These are phyloP conservation scores for Zaprionus gabonicus DNA, from an alignment of 1,140 invertebrate genomes.

Conservation along the genomic window DNA sequence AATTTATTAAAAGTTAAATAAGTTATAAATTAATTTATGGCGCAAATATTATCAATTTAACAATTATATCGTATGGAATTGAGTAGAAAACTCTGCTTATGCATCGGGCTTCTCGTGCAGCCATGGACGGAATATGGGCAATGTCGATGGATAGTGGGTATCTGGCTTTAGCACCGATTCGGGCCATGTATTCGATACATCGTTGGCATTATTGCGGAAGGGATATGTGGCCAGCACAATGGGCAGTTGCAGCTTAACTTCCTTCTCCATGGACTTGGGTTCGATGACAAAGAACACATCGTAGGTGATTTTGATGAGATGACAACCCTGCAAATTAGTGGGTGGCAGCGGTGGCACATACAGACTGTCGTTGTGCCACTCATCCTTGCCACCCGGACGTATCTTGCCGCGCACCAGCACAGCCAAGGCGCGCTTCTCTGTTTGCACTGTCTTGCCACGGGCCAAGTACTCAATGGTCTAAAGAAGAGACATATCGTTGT, in stretches of 20 bases:
- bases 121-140: slow-evolving; percentile 96
- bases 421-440: slow-evolving; percentile 94
- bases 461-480: slow-evolving; percentile 95
- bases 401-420: slow-evolving; percentile 93
- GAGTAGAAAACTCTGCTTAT: slow-evolving; percentile 28
- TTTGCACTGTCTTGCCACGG: slow-evolving; percentile 93
- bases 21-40: slow-evolving; percentile 73
- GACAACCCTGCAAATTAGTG: slow-evolving; percentile 97
- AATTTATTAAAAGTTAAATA: slow-evolving; percentile 59
- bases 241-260: slow-evolving; percentile 95
- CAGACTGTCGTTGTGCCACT: slow-evolving; percentile 95
- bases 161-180: slow-evolving; percentile 88
- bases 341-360: slow-evolving; percentile 97
- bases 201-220: slow-evolving; percentile 87
- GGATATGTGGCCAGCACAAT: slow-evolving; percentile 98
- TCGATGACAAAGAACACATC: slow-evolving; percentile 96
- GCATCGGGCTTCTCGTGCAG: slow-evolving; percentile 86
- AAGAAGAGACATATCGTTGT: not conserved
- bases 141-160: slow-evolving; percentile 94
- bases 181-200: slow-evolving; percentile 86
- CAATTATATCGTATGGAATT: slow-evolving; percentile 23
- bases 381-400: slow-evolving; percentile 89
- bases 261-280: slow-evolving; percentile 95
- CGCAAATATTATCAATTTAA: slow-evolving; percentile 56
- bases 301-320: slow-evolving; percentile 97